Evolutionary conservation across 35 echinoderm and acorn worm genomes (phyloP), one percentile per base, ranked within the genome.

Genomic region (Heliocidaris erythrogramma): DNA sequence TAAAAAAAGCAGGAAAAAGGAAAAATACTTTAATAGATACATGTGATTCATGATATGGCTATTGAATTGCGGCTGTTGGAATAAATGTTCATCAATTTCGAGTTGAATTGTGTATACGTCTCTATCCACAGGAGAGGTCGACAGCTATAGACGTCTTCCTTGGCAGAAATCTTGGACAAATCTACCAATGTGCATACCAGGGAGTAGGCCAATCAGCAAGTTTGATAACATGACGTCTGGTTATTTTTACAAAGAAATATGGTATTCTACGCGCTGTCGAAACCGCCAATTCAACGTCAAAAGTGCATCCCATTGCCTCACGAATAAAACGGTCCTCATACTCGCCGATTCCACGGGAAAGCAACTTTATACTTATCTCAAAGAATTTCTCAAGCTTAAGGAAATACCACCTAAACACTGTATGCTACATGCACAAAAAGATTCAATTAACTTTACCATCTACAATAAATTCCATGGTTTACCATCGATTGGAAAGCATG

Each of bases 391-490:
- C 10, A 10, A 88, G 18, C 11, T 42, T 3, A 17, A 61, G 16
- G 14, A 60, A 11, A 30, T 56, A 21, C 18, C 42, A 27, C 10
- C 24, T 12, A 52, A 29, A 13, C n/a, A 96, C 14, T 93, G 95
- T 35, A 93, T 88, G 32, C 10, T 52, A 5, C 49, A 86, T 13
- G 24, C 93, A 31, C 12, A 24, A 18, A 87, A 49, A 5, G 92
- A 94, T 27, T 87, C 92, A 12, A 30, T 56, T 13, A 96, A 96
- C 30, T 56, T 60, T 12, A 87, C 92, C n/a, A 85, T 96, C 9
- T 31, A 94, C 24, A 78, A 94, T 32, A 93, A 96, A 32, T 96
- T 94, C 49, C 95, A 96, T 50, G 95, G 95, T 8, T 92, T 94
- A 4, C 95, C 95, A 21, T 94, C 18, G 9, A 24, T 12, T 13